Conservation (phyloP, 1,140 invertebrate genomes). For the Papilio helenus region DNA sequence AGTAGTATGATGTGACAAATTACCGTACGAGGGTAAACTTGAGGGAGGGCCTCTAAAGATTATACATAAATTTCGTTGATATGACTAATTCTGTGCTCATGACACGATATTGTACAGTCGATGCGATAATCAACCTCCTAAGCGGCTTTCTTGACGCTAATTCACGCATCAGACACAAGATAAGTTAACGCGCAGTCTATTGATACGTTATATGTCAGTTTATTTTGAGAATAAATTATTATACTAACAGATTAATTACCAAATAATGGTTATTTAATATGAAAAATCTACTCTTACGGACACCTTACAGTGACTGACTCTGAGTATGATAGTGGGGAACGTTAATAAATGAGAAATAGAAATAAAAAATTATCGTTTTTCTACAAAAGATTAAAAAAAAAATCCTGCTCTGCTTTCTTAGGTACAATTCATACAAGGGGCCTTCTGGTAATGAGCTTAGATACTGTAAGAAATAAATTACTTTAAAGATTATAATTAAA, state of each 20-base stretch:
- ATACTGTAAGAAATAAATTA: background rate
- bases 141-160: slow-evolving; percentile 48
- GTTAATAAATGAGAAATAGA: too few species aligned
- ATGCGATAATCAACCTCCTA: slow-evolving; percentile 43
- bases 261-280: background rate
- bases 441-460: too few species aligned
- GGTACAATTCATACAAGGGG: too few species aligned
- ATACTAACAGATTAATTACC: background rate
- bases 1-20: background rate
- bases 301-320: too few species aligned
- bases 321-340: too few species aligned
- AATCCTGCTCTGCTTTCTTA: too few species aligned
- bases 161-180: slow-evolving; percentile 50
- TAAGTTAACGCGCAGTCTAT: slow-evolving; percentile 43
- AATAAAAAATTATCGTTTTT: too few species aligned
- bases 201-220: background rate
- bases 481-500: slow-evolving; percentile 15
- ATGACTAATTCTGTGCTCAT: slow-evolving; percentile 36
- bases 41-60: slow-evolving; percentile 14
- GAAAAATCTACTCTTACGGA: too few species aligned
- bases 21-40: background rate
- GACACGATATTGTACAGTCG: slow-evolving; percentile 32
- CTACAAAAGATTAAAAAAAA: too few species aligned
- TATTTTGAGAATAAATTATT: background rate
- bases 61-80: slow-evolving; percentile 34